Conservation (phyloP, 2,797 vertebrate genomes). For the Characodon lateralis region DNA sequence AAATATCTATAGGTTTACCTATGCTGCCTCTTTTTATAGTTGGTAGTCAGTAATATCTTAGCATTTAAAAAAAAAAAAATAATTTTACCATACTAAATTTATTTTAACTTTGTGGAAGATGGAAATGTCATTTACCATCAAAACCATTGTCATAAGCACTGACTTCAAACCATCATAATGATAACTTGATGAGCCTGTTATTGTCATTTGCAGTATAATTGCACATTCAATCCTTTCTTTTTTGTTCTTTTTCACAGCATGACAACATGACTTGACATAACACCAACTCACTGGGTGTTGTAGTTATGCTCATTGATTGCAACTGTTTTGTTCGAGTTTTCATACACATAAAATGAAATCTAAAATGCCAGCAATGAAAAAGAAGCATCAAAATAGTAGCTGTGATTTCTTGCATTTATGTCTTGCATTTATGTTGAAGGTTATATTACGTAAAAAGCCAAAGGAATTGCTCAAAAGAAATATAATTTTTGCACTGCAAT, state of each 20-base stretch:
- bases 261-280: conserved; percentile 4
- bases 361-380: neutral
- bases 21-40: neutral
- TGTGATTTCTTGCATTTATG: neutral
- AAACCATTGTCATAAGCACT: neutral
- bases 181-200: neutral
- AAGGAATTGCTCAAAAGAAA: neutral
- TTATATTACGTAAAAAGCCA: neutral
- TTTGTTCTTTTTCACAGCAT: neutral
- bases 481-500: neutral
- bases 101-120: neutral
- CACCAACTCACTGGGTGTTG: conserved; percentile 1
- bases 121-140: neutral
- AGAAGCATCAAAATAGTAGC: neutral
- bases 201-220: neutral
- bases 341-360: neutral
- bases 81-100: neutral
- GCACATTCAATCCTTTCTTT: neutral
- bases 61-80: neutral
- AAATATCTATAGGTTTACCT: conserved; percentile 7
- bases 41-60: neutral
- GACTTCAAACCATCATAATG: neutral
- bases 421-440: neutral
- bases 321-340: conserved; percentile 8
- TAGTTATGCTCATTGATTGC: neutral